phyloP scores from a whole-genome alignment of 2,888 invertebrate species.

The Pediacus dermestoides region DNA sequence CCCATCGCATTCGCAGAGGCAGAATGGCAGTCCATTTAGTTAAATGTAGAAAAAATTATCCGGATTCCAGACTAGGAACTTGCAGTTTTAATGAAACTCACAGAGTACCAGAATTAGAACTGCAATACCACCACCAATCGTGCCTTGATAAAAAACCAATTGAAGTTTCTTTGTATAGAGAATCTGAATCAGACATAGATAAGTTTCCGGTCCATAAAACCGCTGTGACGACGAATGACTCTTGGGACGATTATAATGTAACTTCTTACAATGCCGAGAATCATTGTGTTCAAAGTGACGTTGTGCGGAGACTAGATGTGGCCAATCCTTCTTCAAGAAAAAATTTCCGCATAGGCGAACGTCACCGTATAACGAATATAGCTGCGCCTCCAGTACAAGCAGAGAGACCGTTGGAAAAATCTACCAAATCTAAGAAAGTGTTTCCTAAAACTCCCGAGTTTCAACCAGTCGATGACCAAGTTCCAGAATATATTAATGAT shows the following conservation, averaged over 20 bases:
- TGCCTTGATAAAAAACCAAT: constrained; percentile 31
- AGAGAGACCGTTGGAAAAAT: no score
- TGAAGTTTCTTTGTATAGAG: constrained; percentile 26
- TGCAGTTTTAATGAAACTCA: constrained; percentile 60
- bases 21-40: constrained; percentile 56
- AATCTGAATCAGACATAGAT: constrained; percentile 18
- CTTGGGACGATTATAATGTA: constrained; percentile 35
- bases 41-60: constrained; percentile 56
- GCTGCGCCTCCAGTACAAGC: neutral
- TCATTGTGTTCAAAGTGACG: constrained; percentile 21
- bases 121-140: constrained; percentile 40
- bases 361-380: constrained; percentile 23
- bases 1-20: constrained; percentile 55
- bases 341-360: constrained; percentile 30
- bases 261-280: constrained; percentile 29
- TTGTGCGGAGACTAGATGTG: constrained; percentile 28
- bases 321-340: constrained; percentile 26
- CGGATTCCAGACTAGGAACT: constrained; percentile 44
- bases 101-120: constrained; percentile 53
- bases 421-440: no score
- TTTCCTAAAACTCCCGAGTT: no score
- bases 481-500: no score
- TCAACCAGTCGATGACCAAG: no score
- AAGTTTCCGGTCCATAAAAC: constrained; percentile 20
- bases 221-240: constrained; percentile 23